A percentile compares a stretch with the other conserved stretches of the same genome.
These are phyloP conservation scores for Deilephila elpenor DNA, from an alignment of 2,888 invertebrate genomes.

Conservation along the genomic window DNA sequence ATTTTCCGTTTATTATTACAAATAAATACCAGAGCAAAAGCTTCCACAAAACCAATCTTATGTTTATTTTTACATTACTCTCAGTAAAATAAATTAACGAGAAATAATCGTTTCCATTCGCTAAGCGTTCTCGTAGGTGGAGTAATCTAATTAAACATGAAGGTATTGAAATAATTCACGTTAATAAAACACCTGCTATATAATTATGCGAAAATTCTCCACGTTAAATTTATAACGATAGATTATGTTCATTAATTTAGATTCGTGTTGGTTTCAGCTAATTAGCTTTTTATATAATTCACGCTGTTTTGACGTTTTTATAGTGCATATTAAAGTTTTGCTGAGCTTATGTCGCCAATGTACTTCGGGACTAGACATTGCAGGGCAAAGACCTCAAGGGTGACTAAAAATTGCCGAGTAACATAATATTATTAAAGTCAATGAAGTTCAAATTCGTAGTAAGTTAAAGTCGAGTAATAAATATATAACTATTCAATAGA, in stretches of 20 bases:
- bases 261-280: background rate
- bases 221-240: background rate
- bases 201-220: background rate
- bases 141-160: conserved; percentile 13
- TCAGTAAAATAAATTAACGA: background rate
- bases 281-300: background rate
- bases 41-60: no score
- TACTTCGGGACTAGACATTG: no score
- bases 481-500: no score
- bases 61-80: no score
- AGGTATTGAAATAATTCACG: background rate
- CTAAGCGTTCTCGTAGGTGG: background rate
- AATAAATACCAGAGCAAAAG: no score
- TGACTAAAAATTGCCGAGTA: no score
- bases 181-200: conserved; percentile 15
- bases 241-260: conserved; percentile 6
- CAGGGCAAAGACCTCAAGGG: no score
- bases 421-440: no score
- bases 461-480: no score
- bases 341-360: no score
- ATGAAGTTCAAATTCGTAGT: no score
- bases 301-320: background rate
- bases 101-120: background rate
- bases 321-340: background rate
- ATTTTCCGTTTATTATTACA: no score